Percentiles rank a stretch among this genome's conserved stretches.
These are phyloP conservation scores for Ploceus nigricollis DNA, from an alignment of 2,113 vertebrate species.

Conservation along the genomic window DNA sequence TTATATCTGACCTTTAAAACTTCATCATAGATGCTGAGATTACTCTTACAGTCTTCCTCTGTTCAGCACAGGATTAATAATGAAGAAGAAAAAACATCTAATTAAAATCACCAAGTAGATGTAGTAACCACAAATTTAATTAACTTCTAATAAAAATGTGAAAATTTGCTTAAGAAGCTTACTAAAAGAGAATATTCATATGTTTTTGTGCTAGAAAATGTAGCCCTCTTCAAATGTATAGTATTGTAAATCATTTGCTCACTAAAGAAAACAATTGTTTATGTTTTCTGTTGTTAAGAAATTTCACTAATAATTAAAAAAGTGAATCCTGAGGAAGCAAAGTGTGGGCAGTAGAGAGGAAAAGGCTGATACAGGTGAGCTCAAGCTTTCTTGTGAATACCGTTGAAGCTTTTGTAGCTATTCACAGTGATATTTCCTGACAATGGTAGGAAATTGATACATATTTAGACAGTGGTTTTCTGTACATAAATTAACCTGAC, in stretches of 20 bases:
- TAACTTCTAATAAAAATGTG: not conserved
- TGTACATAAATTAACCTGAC: not conserved
- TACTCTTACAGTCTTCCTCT: not conserved
- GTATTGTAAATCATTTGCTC: not conserved
- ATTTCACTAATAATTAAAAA: not conserved
- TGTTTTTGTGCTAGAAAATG: not conserved
- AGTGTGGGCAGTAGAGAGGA: not conserved
- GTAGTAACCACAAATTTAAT: not conserved
- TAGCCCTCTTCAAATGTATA: not conserved
- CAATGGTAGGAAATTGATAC: not conserved
- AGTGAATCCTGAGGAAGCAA: not conserved
- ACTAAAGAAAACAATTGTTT: not conserved
- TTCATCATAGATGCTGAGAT: not conserved
- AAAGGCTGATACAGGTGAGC: not conserved
- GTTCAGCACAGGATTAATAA: not conserved
- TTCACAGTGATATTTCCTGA: not conserved
- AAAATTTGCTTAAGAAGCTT: not conserved
- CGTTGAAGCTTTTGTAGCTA: not conserved
- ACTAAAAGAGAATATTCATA: not conserved
- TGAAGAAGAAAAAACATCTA: not conserved
- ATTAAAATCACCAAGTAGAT: not conserved
- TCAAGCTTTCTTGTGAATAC: not conserved
- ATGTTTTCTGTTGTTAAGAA: not conserved
- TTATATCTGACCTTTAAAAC: not conserved
- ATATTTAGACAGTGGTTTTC: not conserved